phyloP scores from a whole-genome alignment of 35 echinoderm and acorn worm genomes.

The Eucidaris tribuloides region DNA sequence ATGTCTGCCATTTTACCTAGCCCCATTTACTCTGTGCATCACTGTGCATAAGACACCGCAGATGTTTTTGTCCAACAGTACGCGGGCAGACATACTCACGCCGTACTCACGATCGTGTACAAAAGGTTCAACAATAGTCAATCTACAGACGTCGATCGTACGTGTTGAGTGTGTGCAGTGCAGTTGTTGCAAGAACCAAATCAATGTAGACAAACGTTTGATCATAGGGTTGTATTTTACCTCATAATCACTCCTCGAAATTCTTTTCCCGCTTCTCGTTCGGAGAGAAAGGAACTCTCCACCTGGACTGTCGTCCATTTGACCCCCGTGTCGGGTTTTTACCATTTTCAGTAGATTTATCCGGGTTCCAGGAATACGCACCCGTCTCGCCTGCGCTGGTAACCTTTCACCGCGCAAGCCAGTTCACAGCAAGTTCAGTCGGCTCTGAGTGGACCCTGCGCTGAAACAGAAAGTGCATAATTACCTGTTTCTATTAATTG shows the following conservation, averaged over 20 bases:
- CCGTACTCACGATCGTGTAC: no score
- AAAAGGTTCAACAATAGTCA: no score
- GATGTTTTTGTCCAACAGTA: no score
- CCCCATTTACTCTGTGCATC: no score
- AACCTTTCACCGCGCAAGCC: background rate
- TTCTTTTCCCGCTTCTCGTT: constrained; percentile 26
- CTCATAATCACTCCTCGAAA: constrained; percentile 51
- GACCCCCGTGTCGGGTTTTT: constrained; percentile 4
- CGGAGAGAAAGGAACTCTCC: constrained; percentile 22
- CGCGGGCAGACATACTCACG: no score
- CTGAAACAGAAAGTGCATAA: background rate
- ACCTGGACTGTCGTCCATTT: constrained; percentile 15
- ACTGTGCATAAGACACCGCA: no score
- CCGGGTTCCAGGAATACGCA: background rate
- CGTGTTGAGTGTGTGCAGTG: no score
- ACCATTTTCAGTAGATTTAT: constrained; percentile 4
- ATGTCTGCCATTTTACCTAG: no score
- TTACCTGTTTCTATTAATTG: background rate
- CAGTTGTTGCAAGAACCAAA: no score
- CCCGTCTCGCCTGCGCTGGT: background rate
- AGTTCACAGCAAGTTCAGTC: background rate
- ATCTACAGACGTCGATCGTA: no score
- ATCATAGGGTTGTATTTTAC: no score
- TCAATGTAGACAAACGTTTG: no score
- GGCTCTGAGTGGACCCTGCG: background rate